These are phyloP conservation scores for Telenomus remus DNA, from an alignment of 1,140 invertebrate species.

Conservation along the genomic window DNA sequence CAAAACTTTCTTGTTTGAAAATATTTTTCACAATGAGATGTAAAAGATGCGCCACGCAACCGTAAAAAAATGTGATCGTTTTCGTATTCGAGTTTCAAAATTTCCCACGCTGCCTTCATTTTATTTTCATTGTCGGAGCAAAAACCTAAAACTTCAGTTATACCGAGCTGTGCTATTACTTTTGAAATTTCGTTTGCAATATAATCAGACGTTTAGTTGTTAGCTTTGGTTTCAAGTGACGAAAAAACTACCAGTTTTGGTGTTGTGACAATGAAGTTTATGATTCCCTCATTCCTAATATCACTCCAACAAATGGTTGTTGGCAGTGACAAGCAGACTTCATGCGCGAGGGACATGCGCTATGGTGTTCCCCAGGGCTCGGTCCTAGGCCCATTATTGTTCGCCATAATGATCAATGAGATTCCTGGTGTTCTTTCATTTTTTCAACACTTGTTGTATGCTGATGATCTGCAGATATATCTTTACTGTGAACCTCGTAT, in stretches of 20 bases:
- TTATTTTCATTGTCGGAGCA: constrained; percentile 58
- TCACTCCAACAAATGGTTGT: not conserved
- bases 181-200: constrained; percentile 50
- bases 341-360: not conserved
- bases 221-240: constrained; percentile 44
- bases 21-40: constrained; percentile 53
- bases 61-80: constrained; percentile 43
- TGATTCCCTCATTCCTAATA: constrained; percentile 6
- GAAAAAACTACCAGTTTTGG: constrained; percentile 61
- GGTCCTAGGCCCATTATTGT: not conserved
- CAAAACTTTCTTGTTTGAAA: constrained; percentile 26
- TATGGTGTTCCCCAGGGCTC: not conserved
- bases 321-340: not conserved
- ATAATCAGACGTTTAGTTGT: constrained; percentile 54
- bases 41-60: constrained; percentile 49
- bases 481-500: too few relatives aligned
- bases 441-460: too few relatives aligned
- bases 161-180: constrained; percentile 57
- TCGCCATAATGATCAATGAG: not conserved
- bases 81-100: constrained; percentile 54
- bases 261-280: constrained; percentile 61
- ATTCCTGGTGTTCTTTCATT: too few relatives aligned
- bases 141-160: constrained; percentile 56
- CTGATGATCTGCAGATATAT: too few relatives aligned
- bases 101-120: constrained; percentile 54